Base-by-base conservation (phyloP, 2,113 vertebrate species). In the Chlamydotis undulata region DNA sequence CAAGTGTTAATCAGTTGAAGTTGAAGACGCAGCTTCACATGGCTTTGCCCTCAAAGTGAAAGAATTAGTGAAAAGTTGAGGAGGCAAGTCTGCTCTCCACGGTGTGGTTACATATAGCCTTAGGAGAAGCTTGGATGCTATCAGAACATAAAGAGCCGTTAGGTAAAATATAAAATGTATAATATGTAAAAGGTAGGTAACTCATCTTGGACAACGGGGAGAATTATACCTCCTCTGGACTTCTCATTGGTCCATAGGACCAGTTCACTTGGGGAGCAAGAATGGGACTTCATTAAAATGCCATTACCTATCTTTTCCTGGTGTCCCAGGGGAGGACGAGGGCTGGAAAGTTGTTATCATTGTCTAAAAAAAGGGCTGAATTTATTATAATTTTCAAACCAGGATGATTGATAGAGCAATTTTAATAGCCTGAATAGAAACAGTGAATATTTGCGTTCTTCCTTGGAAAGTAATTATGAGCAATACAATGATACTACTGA, bases 341-440 rank as follows among this genome's bases (percentile, higher is more conserved):
- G 77, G 57, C 63, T 73, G 65, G 52, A 12, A 84, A 75, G 45
- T 87, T 94, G 94, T 96, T 93, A 94, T 31, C 21, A 25, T 28
- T 93, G 41, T n/a, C 69, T 94, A 67, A 45, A 93, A 96, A 97
- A 92, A 90, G 49, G 52, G 64, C 14, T 52, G 83, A 94, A 93
- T 94, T 96, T 91, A 55, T 93, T 90, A 97, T 65, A 45, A 94
- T 96, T 96, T 98, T 91, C 86, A 89, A 79, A 70, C 33, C 47
- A 93, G 88, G 93, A 73, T 77, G 91, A 92, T 33, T 90, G 88
- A 95, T 87, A 96, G 81, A 95, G 57, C 57, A 96, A 96, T 94
- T 96, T 97, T 94, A 97, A 96, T 85, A 96, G 78, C 73, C 90
- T 97, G 91, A 85, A 96, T 86, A 97, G 97, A 85, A 84, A 53